Percentiles rank a stretch among this genome's conserved stretches.
Evolutionary conservation across 2,888 invertebrate genomes (phyloP).

Genomic region (Leucophenga maculata): DNA sequence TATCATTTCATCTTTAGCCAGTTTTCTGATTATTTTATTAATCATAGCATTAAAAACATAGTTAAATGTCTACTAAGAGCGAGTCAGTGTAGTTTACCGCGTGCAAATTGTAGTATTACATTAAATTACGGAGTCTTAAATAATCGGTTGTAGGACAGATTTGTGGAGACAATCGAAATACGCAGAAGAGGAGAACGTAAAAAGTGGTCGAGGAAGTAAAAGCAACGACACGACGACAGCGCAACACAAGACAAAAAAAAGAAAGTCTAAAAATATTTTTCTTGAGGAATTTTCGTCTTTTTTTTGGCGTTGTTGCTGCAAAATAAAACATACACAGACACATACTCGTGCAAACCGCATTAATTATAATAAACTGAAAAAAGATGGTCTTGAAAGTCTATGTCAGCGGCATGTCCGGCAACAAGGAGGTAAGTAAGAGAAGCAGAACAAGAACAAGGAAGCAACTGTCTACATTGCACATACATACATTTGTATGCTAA

Average conservation of each 20-base stretch:
- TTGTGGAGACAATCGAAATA: too few relatives aligned
- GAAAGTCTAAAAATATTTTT: conserved; percentile 26
- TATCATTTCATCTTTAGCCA: too few relatives aligned
- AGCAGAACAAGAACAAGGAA: conserved; percentile 9
- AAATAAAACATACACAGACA: background rate
- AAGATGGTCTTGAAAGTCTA: conserved; percentile 92
- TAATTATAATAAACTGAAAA: conserved; percentile 48
- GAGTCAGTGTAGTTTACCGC: too few relatives aligned
- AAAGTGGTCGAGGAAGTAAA: too few relatives aligned
- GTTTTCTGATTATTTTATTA: too few relatives aligned
- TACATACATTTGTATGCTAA: background rate
- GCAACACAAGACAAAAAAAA: background rate
- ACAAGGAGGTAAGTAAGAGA: conserved; percentile 85
- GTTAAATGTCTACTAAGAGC: too few relatives aligned
- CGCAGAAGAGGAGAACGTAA: too few relatives aligned
- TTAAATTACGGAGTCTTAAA: too few relatives aligned
- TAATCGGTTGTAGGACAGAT: too few relatives aligned
- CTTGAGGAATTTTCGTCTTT: conserved; percentile 7
- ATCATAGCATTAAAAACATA: too few relatives aligned
- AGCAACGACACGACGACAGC: background rate
- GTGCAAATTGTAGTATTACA: too few relatives aligned
- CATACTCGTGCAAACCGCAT: background rate
- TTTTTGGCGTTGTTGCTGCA: background rate
- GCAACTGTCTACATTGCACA: background rate
- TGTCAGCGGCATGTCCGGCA: conserved; percentile 93